phyloP scores from a whole-genome alignment of 92 coral and sea anemone species.

The Porites lobata region DNA sequence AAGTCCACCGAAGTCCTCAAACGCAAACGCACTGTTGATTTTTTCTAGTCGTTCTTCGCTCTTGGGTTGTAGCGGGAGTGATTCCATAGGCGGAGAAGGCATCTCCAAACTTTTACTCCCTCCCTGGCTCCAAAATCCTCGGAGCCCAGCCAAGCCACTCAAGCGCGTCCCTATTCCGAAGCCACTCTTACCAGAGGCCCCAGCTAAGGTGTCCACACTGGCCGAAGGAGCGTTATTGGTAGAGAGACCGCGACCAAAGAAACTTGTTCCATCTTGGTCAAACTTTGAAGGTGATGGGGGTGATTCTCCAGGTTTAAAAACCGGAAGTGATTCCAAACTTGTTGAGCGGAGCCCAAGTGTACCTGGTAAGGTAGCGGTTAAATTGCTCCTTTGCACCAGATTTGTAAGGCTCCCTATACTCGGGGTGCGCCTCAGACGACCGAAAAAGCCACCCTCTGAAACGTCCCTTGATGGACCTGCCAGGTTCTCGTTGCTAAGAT shows the following conservation, averaged over 20 bases:
- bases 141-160: conserved; percentile 90
- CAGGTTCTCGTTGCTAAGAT: conserved; percentile 70
- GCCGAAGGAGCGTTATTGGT: conserved; percentile 34
- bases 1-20: conserved; percentile 91
- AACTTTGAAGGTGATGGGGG: conserved; percentile 95
- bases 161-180: conserved; percentile 77
- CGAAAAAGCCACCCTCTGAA: conserved; percentile 81
- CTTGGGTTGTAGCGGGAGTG: conserved; percentile 9
- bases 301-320: conserved; percentile 80
- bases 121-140: conserved; percentile 82
- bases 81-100: conserved; percentile 38
- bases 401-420: conserved; percentile 92
- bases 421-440: conserved; percentile 81
- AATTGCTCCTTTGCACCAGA: conserved; percentile 75
- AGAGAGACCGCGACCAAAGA: conserved; percentile 45
- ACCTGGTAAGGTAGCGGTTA: conserved; percentile 61
- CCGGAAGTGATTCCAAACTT: conserved; percentile 82
- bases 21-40: conserved; percentile 84
- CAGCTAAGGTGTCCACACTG: conserved; percentile 41
- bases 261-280: conserved; percentile 68
- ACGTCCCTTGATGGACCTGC: conserved; percentile 33
- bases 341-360: conserved; percentile 77
- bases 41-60: conserved; percentile 84
- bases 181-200: conserved; percentile 50
- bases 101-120: conserved; percentile 60